Percentiles rank a stretch among this genome's conserved stretches.
These are phyloP conservation scores for Tauraco erythrolophus DNA, from an alignment of 2,113 vertebrate species.

Conservation along the genomic window DNA sequence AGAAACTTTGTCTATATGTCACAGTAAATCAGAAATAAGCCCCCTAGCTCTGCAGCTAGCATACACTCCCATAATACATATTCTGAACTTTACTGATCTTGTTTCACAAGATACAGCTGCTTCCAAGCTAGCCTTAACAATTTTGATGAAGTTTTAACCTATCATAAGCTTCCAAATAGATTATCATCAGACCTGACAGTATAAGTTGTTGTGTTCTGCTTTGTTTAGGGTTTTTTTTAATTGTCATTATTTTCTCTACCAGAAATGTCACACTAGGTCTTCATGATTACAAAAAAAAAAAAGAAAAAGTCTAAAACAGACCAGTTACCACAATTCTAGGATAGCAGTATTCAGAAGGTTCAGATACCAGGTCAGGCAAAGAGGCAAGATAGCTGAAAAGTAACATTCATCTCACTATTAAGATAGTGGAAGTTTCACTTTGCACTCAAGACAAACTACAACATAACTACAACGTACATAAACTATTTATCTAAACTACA, in stretches of 20 bases:
- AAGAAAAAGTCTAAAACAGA: background rate
- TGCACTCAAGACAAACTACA: background rate
- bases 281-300: background rate
- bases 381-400: background rate
- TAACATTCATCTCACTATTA: background rate
- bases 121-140: background rate
- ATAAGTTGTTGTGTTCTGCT: background rate
- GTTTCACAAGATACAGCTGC: background rate
- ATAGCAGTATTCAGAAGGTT: background rate
- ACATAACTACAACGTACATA: background rate
- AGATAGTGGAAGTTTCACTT: background rate
- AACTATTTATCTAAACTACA: background rate
- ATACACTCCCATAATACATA: fast-evolving
- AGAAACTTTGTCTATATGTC: background rate
- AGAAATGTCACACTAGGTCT: background rate
- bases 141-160: background rate
- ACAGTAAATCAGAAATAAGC: background rate
- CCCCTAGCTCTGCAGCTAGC: background rate
- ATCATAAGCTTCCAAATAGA: background rate
- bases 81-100: background rate
- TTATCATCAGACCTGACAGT: background rate
- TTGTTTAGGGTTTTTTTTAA: background rate
- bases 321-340: background rate
- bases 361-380: background rate
- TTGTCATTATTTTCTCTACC: background rate